phyloP scores from a whole-genome alignment of 2,888 invertebrate species.

The Protonemura montana region DNA sequence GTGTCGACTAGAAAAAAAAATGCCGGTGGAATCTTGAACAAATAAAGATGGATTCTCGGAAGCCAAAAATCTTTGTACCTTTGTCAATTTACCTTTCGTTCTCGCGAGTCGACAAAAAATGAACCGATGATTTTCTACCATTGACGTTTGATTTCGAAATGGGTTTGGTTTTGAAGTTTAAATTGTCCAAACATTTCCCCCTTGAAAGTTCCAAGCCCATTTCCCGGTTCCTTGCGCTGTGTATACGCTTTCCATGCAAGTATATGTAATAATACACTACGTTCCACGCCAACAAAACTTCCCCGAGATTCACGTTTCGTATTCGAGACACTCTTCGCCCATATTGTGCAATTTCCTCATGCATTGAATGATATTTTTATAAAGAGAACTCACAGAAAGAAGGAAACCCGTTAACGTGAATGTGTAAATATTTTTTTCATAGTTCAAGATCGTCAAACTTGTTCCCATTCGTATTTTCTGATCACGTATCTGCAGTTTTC shows the following conservation, averaged over 20 bases:
- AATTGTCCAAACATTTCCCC: conserved; percentile 12
- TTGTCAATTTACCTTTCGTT: not conserved
- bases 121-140: not conserved
- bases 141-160: not conserved
- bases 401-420: conserved; percentile 7
- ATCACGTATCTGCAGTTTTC: conserved; percentile 45
- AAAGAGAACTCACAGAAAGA: not conserved
- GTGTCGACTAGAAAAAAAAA: not conserved
- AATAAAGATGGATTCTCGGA: not conserved
- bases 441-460: conserved; percentile 3
- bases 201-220: not conserved
- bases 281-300: not conserved
- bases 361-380: conserved; percentile 12
- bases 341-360: conserved; percentile 12
- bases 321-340: not conserved
- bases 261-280: not conserved
- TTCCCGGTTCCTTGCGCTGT: not conserved
- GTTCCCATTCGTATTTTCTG: conserved; percentile 42
- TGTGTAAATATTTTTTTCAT: conserved; percentile 12
- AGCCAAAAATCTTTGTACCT: not conserved
- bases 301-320: not conserved
- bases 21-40: not conserved
- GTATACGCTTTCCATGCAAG: not conserved
- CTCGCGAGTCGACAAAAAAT: not conserved
- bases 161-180: conserved; percentile 7